These are phyloP conservation scores for Sebastes fasciatus DNA, from an alignment of 2,113 vertebrate species.

Conservation along the genomic window DNA sequence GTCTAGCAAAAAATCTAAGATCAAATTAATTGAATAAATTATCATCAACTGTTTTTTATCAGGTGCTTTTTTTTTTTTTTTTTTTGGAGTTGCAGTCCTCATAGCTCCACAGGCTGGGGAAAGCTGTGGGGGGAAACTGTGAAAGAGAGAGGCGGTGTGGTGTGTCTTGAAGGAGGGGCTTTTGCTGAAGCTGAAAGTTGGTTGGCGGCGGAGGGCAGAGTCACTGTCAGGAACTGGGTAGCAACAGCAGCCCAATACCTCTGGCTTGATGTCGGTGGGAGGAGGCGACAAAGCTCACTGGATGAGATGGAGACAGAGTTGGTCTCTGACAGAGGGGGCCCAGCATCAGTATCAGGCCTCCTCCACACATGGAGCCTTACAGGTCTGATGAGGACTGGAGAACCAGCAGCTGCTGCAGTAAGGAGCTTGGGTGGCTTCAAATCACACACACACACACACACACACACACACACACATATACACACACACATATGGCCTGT, in stretches of 20 bases:
- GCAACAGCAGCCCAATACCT: slow-evolving; percentile 82
- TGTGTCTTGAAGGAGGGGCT: slow-evolving; percentile 75
- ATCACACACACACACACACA: slow-evolving; percentile 8
- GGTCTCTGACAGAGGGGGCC: slow-evolving; percentile 27
- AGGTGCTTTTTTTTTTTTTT: background rate
- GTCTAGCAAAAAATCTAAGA: background rate
- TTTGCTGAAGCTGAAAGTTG: slow-evolving; percentile 71
- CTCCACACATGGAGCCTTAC: slow-evolving; percentile 15
- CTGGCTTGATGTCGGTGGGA: slow-evolving; percentile 73
- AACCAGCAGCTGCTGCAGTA: slow-evolving; percentile 32
- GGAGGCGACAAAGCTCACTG: slow-evolving; percentile 75
- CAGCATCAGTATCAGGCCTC: slow-evolving; percentile 41
- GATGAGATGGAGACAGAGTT: slow-evolving; percentile 49
- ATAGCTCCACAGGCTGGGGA: slow-evolving; percentile 31
- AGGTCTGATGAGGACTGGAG: slow-evolving; percentile 39
- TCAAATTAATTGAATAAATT: background rate
- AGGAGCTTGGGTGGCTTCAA: slow-evolving; percentile 2
- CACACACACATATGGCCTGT: background rate
- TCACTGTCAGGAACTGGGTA: slow-evolving; percentile 83
- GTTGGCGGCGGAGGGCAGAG: slow-evolving; percentile 79
- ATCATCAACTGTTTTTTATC: background rate
- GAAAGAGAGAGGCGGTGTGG: slow-evolving; percentile 34
- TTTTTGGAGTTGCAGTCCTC: slow-evolving; percentile 2
- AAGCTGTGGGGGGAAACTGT: slow-evolving; percentile 3
- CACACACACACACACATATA: background rate